Conservation (phyloP, 1,140 invertebrate genomes). For the Sycobia sp. region DNA sequence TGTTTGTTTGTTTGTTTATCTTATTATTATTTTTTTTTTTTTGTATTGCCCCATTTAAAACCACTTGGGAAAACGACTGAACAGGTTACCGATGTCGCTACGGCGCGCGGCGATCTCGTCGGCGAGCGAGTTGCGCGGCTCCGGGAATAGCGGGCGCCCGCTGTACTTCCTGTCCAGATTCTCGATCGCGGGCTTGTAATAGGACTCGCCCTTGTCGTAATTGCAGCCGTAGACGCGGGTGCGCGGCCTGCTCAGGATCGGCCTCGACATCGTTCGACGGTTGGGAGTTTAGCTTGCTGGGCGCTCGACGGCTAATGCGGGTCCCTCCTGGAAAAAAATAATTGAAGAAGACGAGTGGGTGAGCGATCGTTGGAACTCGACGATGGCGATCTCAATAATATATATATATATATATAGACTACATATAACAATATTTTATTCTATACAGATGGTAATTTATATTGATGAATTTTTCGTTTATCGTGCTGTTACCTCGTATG, state of each 20-base stretch:
- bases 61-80: constrained; percentile 63
- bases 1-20: too few relatives aligned
- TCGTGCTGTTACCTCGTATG: too few relatives aligned
- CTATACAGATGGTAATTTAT: too few relatives aligned
- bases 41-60: constrained; percentile 47
- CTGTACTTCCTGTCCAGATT: constrained; percentile 74
- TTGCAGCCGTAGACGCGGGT: constrained; percentile 81
- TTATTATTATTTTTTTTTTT: neutral
- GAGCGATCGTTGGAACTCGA: too few relatives aligned
- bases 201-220: constrained; percentile 79
- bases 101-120: constrained; percentile 60
- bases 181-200: constrained; percentile 76
- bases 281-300: too few relatives aligned
- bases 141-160: constrained; percentile 59
- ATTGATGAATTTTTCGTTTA: too few relatives aligned
- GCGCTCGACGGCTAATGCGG: too few relatives aligned
- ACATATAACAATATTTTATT: too few relatives aligned
- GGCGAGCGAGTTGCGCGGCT: constrained; percentile 56
- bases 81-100: constrained; percentile 62
- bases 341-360: too few relatives aligned
- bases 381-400: too few relatives aligned
- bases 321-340: too few relatives aligned
- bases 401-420: too few relatives aligned
- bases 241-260: constrained; percentile 67
- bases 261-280: constrained; percentile 54